A percentile compares a stretch with the other conserved stretches of the same genome.
Conservation (phyloP, 1,140 invertebrate species). For the Samia ricini region DNA sequence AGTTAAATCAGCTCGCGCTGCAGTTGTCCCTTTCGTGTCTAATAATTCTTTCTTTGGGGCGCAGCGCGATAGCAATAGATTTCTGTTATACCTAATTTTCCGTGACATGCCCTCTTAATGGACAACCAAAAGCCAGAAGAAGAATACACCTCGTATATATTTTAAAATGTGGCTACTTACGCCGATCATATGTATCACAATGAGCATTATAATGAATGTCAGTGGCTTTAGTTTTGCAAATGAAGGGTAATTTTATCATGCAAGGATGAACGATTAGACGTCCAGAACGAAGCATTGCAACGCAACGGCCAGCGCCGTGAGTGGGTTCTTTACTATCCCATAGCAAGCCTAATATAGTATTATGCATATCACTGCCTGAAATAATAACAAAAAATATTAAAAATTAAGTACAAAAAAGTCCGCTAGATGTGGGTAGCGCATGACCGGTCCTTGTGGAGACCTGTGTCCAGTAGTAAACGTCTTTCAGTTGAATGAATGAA, state of each 20-base stretch:
- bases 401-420: no score
- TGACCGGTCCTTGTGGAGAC: no score
- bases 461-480: no score
- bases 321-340: conserved; percentile 42
- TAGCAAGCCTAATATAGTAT: conserved; percentile 40
- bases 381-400: neutral
- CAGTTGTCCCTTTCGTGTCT: no score
- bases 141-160: neutral
- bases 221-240: conserved; percentile 40
- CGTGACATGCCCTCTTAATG: no score
- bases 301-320: conserved; percentile 39
- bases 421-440: no score
- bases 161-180: conserved; percentile 25
- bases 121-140: no score
- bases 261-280: conserved; percentile 40
- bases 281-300: conserved; percentile 38
- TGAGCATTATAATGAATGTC: conserved; percentile 32
- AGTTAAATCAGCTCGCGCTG: no score
- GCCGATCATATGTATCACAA: conserved; percentile 40
- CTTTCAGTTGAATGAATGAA: no score
- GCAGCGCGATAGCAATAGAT: no score
- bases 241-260: conserved; percentile 33
- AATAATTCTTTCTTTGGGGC: no score
- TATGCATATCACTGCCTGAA: conserved; percentile 31
- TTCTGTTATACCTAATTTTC: no score